Evolutionary conservation across 2,888 invertebrate species (phyloP), one percentile per base, ranked within the genome.

Genomic region (Aphelenchoides bicaudatus): DNA sequence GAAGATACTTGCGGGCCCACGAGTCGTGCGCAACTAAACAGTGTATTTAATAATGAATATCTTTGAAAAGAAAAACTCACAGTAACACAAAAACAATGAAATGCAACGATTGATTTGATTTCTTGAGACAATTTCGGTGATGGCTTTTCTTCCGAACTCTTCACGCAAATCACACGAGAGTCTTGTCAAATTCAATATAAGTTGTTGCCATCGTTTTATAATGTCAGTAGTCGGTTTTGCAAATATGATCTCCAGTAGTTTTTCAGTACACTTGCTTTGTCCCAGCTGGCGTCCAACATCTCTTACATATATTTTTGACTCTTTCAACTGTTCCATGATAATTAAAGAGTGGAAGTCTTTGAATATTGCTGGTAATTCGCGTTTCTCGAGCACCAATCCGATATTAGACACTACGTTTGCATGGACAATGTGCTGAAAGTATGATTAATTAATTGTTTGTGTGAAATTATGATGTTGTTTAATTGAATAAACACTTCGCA

Each of bases 1-100:
- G 65, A n/a, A 75, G 54, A 13, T 61, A 56, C 10, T 65, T 66
- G 10, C 75, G 62, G 10, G 73, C 70, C 69, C 72, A 75, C 0
- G 74, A 71, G 30, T 74, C 72, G 66, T 71, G n/a, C n/a, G n/a
- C n/a, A n/a, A 31, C 10, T 31, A 19, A 29, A 38, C 2, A n/a
- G 16, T 27, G 10, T 10, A 16, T 43, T 23, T 60, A 25, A 19
- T 37, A n/a, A 23, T 30, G 25, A 8, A 38, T 13, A 23, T 54
- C 16, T 23, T 48, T n/a, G 23, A 19, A 29, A 31, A 16, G 23
- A 67, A 65, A 43, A 51, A 48, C n/a, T 59, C 31, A 16, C 62
- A 65, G 27, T 43, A 52, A 28, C 54, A 59, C 3, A 65, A 48
- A 19, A 65, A 65, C 19, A 39, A 50, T 48, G 66, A 65, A 25